phyloP scores from a whole-genome alignment of 2,888 invertebrate species.

The Catocala fraxini region DNA sequence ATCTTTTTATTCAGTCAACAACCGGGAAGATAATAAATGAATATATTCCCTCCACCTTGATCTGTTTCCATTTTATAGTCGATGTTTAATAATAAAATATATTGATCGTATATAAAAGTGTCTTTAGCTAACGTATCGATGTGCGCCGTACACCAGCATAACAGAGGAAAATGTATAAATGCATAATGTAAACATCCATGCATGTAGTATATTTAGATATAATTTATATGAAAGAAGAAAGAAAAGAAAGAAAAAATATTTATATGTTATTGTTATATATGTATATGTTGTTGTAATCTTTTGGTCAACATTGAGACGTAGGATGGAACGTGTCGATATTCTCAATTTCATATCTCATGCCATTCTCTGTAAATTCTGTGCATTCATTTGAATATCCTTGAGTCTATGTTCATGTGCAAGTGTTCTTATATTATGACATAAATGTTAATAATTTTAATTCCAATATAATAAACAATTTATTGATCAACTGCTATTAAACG shows the following conservation, averaged over 20 bases:
- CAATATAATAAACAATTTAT: constrained; percentile 29
- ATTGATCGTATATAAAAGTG: constrained; percentile 31
- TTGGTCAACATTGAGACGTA: constrained; percentile 24
- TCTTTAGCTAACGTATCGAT: constrained; percentile 32
- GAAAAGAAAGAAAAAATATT: too few species aligned
- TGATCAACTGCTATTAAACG: constrained; percentile 25
- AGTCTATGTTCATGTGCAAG: neutral
- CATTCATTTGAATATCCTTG: neutral
- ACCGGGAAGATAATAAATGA: constrained; percentile 60
- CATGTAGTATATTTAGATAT: constrained; percentile 18
- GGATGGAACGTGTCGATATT: constrained; percentile 10
- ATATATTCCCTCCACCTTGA: constrained; percentile 71
- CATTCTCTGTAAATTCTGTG: too few species aligned
- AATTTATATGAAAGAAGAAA: too few species aligned
- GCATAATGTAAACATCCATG: constrained; percentile 21
- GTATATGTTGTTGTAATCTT: constrained; percentile 13
- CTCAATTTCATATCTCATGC: neutral
- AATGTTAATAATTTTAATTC: constrained; percentile 22
- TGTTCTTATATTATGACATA: constrained; percentile 6
- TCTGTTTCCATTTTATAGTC: constrained; percentile 66
- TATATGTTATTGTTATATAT: too few species aligned
- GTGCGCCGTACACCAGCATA: constrained; percentile 44
- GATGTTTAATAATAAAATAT: constrained; percentile 38
- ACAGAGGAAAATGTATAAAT: constrained; percentile 38
- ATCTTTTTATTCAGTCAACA: constrained; percentile 70